A percentile compares a stretch with the other conserved stretches of the same genome.
Conservation (phyloP, 2,797 vertebrate species). For the Gymnopithys bicolor region DNA sequence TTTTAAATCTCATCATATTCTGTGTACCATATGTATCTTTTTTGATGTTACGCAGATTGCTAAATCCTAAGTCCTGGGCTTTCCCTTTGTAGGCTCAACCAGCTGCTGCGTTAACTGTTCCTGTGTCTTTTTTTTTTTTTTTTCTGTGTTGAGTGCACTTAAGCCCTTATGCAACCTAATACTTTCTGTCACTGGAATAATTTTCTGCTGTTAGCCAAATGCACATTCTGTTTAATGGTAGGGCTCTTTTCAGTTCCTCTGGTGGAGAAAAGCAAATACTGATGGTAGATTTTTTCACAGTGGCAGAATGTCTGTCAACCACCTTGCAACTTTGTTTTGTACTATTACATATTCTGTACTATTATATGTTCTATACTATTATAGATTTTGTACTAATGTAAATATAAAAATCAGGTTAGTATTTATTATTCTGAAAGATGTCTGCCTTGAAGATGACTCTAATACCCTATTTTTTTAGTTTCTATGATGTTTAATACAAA, state of each 20-base stretch:
- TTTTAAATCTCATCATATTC: neutral
- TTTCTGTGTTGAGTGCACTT: rapidly evolving
- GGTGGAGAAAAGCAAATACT: neutral
- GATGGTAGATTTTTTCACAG: neutral
- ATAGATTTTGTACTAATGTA: neutral
- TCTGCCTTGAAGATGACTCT: neutral
- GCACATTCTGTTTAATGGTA: rapidly evolving
- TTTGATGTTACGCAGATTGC: neutral
- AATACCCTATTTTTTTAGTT: neutral
- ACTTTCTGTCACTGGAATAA: neutral
- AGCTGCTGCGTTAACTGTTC: neutral
- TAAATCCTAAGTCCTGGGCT: neutral
- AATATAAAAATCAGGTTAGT: neutral
- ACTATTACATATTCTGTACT: neutral
- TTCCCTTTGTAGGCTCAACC: neutral
- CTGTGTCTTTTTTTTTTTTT: neutral
- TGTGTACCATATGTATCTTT: neutral
- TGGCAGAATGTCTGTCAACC: neutral
- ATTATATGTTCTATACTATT: neutral
- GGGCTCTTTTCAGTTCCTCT: neutral
- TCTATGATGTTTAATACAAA: neutral
- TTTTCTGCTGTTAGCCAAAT: neutral
- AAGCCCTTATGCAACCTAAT: slow-evolving; percentile 1
- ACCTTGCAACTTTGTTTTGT: neutral
- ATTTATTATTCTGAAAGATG: neutral